Evolutionary conservation across 1,140 invertebrate species (phyloP).

Genomic region (Drosophila setifemur): DNA sequence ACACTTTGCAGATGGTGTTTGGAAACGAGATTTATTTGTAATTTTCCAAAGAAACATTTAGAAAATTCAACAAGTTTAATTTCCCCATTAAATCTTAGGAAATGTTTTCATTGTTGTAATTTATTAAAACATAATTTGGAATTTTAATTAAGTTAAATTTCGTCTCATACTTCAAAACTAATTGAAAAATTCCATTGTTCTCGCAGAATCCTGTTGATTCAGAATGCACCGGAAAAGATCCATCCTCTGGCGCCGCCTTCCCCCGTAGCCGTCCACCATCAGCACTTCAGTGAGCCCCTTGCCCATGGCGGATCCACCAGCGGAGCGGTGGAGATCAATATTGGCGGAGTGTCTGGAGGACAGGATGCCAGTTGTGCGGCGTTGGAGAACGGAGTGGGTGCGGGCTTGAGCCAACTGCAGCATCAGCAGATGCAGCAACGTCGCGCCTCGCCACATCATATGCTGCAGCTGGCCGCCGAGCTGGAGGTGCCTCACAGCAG

Average conservation of each 20-base stretch:
- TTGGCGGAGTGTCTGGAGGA: slow-evolving; percentile 11
- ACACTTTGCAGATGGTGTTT: too few species aligned
- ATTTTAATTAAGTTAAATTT: background rate
- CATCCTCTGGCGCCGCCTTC: slow-evolving; percentile 84
- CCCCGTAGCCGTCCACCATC: slow-evolving; percentile 58
- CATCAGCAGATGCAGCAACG: slow-evolving; percentile 63
- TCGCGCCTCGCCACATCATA: slow-evolving; percentile 59
- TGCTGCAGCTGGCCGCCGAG: slow-evolving; percentile 61
- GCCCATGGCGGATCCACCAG: slow-evolving; percentile 33
- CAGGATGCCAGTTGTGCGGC: slow-evolving; percentile 42
- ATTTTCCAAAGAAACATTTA: too few species aligned
- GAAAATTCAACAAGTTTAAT: too few species aligned
- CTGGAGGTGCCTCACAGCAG: slow-evolving; percentile 53
- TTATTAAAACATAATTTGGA: background rate
- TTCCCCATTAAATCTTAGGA: too few species aligned
- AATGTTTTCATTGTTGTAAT: too few species aligned
- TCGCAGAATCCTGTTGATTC: slow-evolving; percentile 92
- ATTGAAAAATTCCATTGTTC: slow-evolving; percentile 4
- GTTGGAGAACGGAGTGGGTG: slow-evolving; percentile 38
- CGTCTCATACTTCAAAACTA: background rate
- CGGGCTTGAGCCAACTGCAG: slow-evolving; percentile 27
- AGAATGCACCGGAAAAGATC: slow-evolving; percentile 92
- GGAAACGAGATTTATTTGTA: too few species aligned
- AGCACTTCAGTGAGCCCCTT: slow-evolving; percentile 56
- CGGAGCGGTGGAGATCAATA: slow-evolving; percentile 62